Base-by-base conservation (phyloP, 1,140 invertebrate species). In the Lepidurus packardi region DNA sequence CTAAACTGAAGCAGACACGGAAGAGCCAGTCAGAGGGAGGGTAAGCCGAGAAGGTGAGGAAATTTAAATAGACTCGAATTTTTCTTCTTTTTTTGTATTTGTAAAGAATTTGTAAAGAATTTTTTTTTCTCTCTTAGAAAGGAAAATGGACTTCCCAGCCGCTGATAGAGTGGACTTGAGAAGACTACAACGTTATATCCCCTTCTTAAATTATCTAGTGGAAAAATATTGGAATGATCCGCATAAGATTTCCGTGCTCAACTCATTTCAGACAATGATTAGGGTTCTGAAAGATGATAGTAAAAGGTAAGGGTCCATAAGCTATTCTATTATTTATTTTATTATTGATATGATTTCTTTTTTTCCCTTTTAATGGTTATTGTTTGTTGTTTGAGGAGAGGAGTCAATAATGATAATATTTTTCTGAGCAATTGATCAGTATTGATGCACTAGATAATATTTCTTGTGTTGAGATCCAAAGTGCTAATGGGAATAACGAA, bases 171-270 rank as follows among this genome's bases (percentile, higher is more conserved):
- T n/a, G 53, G 53, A 65, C 13, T 65, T 65, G 4, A 7, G 7
- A 7, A 65, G 21, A 3, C 5, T 65, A 21, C 53, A 65, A 21
- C 53, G 53, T 21, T 65, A 65, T 21, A 21, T 13, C 53, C 6
- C 53, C 13, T 65, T 65, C 21, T 3, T 65, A 65, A 65, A 9
- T 65, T 21, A 65, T 16, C 53, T 65, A 21, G 53, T 65, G 9
- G 53, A 21, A 13, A 65, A 65, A 65, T 65, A 65, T 65, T 65
- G 53, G 53, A 65, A 65, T 65, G 53, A 65, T 7, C 53, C 53
- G 0, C 16, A 21, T 7, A 65, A 16, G 7, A 11, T 7, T 21
- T 65, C 16, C 4, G 13, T 16, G 53, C 16, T 16, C 6, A 65
- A 65, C 21, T 34, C 34, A 34, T 7, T 65, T 21, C 53, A 65